Base-by-base conservation (phyloP, 2,888 invertebrate species). In the Zootermopsis nevadensis region DNA sequence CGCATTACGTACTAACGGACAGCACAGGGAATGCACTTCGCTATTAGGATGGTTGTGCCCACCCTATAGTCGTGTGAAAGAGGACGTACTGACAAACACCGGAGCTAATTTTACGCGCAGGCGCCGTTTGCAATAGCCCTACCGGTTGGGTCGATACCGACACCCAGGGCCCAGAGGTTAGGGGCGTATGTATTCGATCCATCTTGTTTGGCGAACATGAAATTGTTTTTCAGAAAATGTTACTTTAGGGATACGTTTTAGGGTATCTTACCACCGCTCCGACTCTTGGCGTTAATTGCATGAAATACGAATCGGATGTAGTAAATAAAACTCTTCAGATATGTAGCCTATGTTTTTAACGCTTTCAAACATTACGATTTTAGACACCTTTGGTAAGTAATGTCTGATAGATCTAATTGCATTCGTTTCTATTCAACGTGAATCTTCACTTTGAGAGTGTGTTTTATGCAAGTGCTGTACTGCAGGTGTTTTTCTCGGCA, bases 131-230 rank as follows among this genome's bases (percentile, higher is more conserved):
- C 6, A 24, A 15, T 19, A 31, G 31, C 31, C 27, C 27, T 33
- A 77, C 55, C 53, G 77, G 55, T 55, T 55, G 77, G 79, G 79
- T 79, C 79, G 79, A 79, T 79, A 79, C 15, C 22, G 53, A 79
- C 79, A 60, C 66, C 55, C 79, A 33, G 79, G 79, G 79, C 53
- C 79, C 35, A 53, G 24, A 66, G 60, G 60, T 66, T 79, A 35
- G 60, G 66, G 60, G 27, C n/a, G 79, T 55, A 53, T 38, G 35
- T 60, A 79, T 79, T 79, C 79, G 79, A 79, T 79, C 27, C 79
- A 33, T 7, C n/a, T n/a, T 42, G 22, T n/a, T 38, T 42, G 74
- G 74, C 33, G 38, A 74, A 38, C 72, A 72, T 72, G 33, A 69
- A 69, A 69, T 69, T 69, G 69, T 10, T 12, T 69, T 27, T 69